These are phyloP conservation scores for Alectoris magna DNA, from an alignment of 2,797 vertebrate genomes.

Conservation along the genomic window DNA sequence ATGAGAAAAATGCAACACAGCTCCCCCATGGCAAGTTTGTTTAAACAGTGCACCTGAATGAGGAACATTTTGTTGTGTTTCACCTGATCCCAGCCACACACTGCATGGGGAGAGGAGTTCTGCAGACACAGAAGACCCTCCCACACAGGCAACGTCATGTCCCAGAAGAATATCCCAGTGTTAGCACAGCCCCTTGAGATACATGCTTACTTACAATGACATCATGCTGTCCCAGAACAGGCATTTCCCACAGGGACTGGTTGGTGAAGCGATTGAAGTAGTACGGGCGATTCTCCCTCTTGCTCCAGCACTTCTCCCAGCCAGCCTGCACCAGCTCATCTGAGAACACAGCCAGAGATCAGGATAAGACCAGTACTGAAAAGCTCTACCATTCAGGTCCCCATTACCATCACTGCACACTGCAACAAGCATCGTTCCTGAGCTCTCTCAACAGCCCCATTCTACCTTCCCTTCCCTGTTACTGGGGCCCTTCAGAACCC, in stretches of 20 bases:
- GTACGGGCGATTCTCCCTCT: slow-evolving; percentile 94
- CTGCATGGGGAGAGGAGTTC: rapidly evolving
- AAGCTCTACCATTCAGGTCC: neutral
- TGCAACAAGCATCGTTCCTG: rapidly evolving
- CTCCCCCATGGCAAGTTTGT: neutral
- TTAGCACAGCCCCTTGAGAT: neutral
- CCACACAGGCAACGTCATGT: neutral
- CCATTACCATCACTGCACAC: neutral
- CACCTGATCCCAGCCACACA: neutral
- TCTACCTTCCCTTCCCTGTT: neutral
- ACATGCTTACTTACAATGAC: slow-evolving; percentile 89
- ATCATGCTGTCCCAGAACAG: slow-evolving; percentile 94
- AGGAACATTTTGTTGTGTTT: neutral
- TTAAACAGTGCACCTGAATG: neutral
- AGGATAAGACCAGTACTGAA: neutral
- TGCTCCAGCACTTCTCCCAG: slow-evolving; percentile 99
- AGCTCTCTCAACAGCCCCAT: rapidly evolving
- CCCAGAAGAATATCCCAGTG: neutral
- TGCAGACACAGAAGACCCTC: neutral
- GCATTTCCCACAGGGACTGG: slow-evolving; percentile 98
- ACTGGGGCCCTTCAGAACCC: neutral
- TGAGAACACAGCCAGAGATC: slow-evolving; percentile 53
- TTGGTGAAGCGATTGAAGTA: slow-evolving; percentile 99
- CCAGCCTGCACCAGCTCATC: slow-evolving; percentile 97
- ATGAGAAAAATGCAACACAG: neutral